phyloP scores from a whole-genome alignment of 2,888 invertebrate genomes.

The Camptogramma bilineatum region DNA sequence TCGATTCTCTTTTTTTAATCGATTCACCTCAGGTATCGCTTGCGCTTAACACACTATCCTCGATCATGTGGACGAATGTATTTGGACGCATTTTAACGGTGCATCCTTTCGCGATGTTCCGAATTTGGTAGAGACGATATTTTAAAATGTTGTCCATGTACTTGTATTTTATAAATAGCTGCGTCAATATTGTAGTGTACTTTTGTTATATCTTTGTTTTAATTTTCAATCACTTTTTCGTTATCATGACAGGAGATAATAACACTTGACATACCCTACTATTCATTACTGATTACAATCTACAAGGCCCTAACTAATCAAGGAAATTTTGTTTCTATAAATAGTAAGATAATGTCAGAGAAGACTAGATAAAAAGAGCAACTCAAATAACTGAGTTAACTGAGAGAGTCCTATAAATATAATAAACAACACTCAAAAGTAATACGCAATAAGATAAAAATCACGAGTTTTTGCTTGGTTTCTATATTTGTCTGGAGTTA shows the following conservation, averaged over 20 bases:
- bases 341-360: constrained; percentile 32
- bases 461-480: constrained; percentile 43
- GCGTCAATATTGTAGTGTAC: not conserved
- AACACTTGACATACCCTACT: not conserved
- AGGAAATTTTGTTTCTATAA: constrained; percentile 25
- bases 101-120: constrained; percentile 62
- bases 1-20: constrained; percentile 32
- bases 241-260: not conserved
- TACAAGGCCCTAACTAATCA: constrained; percentile 6
- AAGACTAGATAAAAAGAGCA: constrained; percentile 21
- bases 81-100: constrained; percentile 62
- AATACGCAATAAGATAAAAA: constrained; percentile 50
- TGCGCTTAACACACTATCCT: constrained; percentile 70
- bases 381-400: constrained; percentile 29
- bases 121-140: constrained; percentile 44
- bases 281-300: constrained; percentile 13
- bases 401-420: constrained; percentile 34
- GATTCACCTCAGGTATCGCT: constrained; percentile 62
- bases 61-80: constrained; percentile 57
- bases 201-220: not conserved
- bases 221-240: not conserved
- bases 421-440: constrained; percentile 28
- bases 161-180: not conserved
- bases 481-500: constrained; percentile 37
- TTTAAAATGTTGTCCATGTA: constrained; percentile 25